These are phyloP conservation scores for Marronus borbonicus DNA, from an alignment of 2,888 invertebrate species.

Conservation along the genomic window DNA sequence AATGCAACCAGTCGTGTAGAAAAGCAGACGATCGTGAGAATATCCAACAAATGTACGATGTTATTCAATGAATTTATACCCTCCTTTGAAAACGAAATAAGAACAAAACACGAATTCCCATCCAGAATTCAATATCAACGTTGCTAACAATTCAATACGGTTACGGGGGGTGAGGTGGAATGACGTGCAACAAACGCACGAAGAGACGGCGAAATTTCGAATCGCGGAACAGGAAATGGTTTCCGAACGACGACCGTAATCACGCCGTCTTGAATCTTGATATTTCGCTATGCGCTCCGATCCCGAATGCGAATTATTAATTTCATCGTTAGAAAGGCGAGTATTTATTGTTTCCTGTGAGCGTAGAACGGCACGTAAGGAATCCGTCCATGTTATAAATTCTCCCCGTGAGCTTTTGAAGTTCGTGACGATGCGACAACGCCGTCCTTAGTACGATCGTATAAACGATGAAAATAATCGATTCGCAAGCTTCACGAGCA, in stretches of 20 bases:
- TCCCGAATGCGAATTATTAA: conserved; percentile 32
- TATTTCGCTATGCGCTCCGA: conserved; percentile 12
- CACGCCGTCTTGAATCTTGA: conserved; percentile 20
- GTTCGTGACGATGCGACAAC: background rate
- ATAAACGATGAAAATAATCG: conserved; percentile 13
- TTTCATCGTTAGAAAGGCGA: conserved; percentile 35
- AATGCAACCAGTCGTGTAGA: no score
- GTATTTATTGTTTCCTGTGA: conserved; percentile 36
- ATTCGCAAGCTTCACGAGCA: background rate
- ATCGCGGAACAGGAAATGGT: conserved; percentile 11
- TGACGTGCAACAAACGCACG: background rate
- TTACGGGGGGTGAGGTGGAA: background rate
- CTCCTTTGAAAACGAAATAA: background rate
- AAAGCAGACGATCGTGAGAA: no score
- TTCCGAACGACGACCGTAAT: conserved; percentile 10
- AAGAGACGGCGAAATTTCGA: background rate
- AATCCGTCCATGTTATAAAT: conserved; percentile 9
- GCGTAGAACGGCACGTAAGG: conserved; percentile 22
- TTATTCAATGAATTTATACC: no score
- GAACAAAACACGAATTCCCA: background rate
- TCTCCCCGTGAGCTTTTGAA: conserved; percentile 25
- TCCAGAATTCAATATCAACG: conserved; percentile 4
- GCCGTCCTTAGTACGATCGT: background rate
- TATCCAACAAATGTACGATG: no score
- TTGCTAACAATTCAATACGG: conserved; percentile 1